Base-by-base conservation (phyloP, 2,797 vertebrate species). In the Discoglossus pictus region DNA sequence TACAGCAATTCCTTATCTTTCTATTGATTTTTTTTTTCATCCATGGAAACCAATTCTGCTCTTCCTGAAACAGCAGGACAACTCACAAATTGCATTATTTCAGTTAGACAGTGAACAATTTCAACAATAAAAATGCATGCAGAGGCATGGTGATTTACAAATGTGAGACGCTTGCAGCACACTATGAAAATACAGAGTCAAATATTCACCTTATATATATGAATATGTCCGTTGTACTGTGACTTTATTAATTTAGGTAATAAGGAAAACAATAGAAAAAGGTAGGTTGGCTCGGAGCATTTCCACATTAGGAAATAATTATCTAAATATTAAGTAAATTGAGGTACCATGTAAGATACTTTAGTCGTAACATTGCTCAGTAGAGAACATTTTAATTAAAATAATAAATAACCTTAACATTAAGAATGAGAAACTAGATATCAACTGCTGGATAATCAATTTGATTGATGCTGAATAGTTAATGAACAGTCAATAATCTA, bases 271-370 rank as follows among this genome's bases (percentile, higher is more conserved):
- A 43, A 68, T 36, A 68, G 55, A 13, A 40, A 20, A 68, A 68
- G 60, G 55, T 52, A 68, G 55, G 46, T 60, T 68, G 24, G 46
- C 42, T 34, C 17, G 23, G 23, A 43, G 23, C 23, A 35, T 60
- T 60, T 52, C 48, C 15, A 40, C 12, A 24, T 43, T 25, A 42
- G 51, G 25, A 31, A 15, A 68, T 20, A 31, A 31, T 21, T 27
- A 11, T 15, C 38, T 60, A 58, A 52, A 68, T 68, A 68, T 60
- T 60, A 60, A 68, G 46, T 60, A 60, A 68, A 68, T 68, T 60
- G 59, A 24, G 34, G 25, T 47, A 24, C 24, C 15, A 31, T 42
- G 21, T 15, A 27, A 25, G n/a, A 51, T 51, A 36, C 46, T 60
- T 60, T 68, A 60, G 55, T 52, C 36, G 23, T 43, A 21, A 51